Percentiles rank a stretch among this genome's conserved stretches.
Evolutionary conservation across 2,113 vertebrate species (phyloP).

Genomic region (Anarhynchus alexandrinus): DNA sequence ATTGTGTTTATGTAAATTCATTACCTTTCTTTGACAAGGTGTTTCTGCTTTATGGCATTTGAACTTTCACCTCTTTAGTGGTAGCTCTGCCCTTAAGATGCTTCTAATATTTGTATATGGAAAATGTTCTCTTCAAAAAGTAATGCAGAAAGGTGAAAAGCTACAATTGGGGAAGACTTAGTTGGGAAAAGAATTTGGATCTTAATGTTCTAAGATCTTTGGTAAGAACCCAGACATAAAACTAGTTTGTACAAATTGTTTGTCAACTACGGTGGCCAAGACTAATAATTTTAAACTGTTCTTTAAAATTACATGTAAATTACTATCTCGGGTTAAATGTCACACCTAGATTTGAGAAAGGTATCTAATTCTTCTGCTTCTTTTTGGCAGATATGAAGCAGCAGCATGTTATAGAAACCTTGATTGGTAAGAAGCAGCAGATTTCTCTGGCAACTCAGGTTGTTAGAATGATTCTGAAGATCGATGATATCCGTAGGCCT

Average conservation of each 20-base stretch:
- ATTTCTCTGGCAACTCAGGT: conserved; percentile 93
- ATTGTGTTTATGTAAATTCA: neutral
- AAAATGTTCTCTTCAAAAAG: neutral
- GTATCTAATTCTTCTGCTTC: neutral
- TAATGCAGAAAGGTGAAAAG: neutral
- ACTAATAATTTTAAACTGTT: neutral
- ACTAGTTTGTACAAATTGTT: neutral
- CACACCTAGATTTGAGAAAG: neutral
- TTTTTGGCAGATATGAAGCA: conserved; percentile 90
- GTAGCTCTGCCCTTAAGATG: neutral
- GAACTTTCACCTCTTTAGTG: neutral
- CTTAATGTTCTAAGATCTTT: neutral
- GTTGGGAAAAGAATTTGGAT: neutral
- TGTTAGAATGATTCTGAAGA: conserved; percentile 98
- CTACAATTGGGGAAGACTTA: neutral
- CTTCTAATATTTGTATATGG: neutral
- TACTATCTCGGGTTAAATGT: neutral
- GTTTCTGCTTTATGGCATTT: neutral
- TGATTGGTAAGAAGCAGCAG: conserved; percentile 98
- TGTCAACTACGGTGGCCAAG: neutral
- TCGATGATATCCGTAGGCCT: conserved; percentile 92
- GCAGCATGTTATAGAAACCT: conserved; percentile 95
- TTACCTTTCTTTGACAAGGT: neutral
- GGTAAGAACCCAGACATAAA: neutral
- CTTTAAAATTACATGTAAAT: neutral